A percentile compares a stretch with the other conserved stretches of the same genome.
These are phyloP conservation scores for Geophilus truncorum DNA, from an alignment of 2,888 invertebrate species.

Conservation along the genomic window DNA sequence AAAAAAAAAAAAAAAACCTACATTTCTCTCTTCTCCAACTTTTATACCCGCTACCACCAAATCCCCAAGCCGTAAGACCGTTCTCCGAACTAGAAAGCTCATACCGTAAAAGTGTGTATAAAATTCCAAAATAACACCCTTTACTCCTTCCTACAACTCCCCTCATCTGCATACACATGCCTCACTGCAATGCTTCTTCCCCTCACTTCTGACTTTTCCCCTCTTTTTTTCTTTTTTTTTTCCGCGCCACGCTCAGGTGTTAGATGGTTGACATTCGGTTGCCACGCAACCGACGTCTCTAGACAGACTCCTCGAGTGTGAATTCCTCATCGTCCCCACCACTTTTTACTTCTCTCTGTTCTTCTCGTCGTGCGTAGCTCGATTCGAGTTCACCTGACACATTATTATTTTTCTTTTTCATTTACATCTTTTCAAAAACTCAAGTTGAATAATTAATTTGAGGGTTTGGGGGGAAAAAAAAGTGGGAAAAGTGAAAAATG, in stretches of 20 bases:
- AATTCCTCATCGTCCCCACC: too few species aligned
- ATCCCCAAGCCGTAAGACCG: neutral
- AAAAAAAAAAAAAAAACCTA: too few species aligned
- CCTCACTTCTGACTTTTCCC: neutral
- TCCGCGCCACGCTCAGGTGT: neutral
- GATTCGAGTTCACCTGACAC: too few species aligned
- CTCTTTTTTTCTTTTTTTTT: neutral
- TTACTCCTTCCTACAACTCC: neutral
- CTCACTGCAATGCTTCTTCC: too few species aligned
- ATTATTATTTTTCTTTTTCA: too few species aligned
- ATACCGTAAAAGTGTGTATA: neutral
- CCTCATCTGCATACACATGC: neutral
- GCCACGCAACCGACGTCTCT: neutral
- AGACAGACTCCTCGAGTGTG: neutral
- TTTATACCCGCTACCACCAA: slow-evolving; percentile 3
- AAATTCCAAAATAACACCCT: neutral
- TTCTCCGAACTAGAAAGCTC: neutral
- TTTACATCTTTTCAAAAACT: too few species aligned
- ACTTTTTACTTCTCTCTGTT: too few species aligned
- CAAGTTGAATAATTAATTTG: neutral
- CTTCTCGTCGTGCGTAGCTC: too few species aligned
- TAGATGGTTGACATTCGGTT: neutral
- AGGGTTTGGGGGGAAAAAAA: too few species aligned
- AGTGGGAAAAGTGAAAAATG: too few species aligned
- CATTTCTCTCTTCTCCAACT: neutral